phyloP scores from a whole-genome alignment of 2,113 vertebrate genomes.

The Pagrus major region DNA sequence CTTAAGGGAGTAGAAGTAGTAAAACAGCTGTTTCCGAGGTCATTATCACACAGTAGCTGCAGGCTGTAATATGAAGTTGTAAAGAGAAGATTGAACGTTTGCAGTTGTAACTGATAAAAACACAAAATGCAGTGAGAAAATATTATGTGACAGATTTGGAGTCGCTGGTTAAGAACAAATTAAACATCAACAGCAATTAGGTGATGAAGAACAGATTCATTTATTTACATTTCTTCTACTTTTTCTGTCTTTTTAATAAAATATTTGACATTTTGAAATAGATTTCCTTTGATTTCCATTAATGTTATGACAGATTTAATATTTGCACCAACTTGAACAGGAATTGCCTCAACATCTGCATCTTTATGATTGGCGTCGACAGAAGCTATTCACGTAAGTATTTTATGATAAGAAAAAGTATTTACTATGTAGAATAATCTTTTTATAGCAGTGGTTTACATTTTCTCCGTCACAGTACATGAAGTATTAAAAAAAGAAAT shows the following conservation, averaged over 20 bases:
- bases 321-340: neutral
- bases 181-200: no score
- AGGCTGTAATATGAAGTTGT: no score
- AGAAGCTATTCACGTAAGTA: neutral
- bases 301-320: neutral
- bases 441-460: no score
- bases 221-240: neutral
- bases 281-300: neutral
- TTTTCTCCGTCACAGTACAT: no score
- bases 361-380: neutral
- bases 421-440: no score
- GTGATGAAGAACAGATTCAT: no score
- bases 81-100: neutral
- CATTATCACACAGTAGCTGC: no score
- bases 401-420: neutral
- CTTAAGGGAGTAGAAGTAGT: no score
- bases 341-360: neutral
- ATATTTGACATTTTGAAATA: neutral
- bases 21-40: no score
- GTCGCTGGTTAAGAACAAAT: no score
- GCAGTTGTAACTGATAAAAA: neutral
- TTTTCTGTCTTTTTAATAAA: constrained; percentile 6
- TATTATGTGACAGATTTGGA: no score
- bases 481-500: no score
- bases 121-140: neutral